Base-by-base conservation (phyloP, 2,797 vertebrate species). In the Varecia variegata region DNA sequence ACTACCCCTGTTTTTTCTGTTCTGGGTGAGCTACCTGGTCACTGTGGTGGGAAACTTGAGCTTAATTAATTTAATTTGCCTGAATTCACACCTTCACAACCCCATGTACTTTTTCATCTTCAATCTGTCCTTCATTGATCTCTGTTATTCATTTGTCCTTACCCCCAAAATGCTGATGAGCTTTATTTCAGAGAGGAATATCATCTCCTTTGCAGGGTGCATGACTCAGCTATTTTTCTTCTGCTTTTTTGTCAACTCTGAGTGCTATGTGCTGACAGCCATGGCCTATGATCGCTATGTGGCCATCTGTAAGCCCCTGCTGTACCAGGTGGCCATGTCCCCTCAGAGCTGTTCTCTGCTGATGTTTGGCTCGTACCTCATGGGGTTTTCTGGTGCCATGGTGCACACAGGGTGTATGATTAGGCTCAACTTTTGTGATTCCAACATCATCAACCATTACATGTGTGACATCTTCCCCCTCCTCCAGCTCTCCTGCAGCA, bases 301-400 rank as follows among this genome's bases (percentile, higher is more conserved):
- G 73, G 87, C 87, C 83, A 92, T 93, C 54, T 97, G 90, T 45
- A 76, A 94, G 40, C 79, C 93, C 6, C 62, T 97, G 45, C 3
- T 95, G 2, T 95, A 93, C 50, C 25, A 2, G 0, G 7, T 82
- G 1, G 7, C 58, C 27, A 50, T 96, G 90, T 92, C 92, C 40
- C 82, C 73, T 21, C 43, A 27, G 0, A 6, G 74, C 11, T 92
- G 77, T 76, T 56, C 56, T 27, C 12, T 92, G 17, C 23, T 94
- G 60, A 77, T 65, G 27, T n/a, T 74, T 65, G 60, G 79, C n/a
- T 80, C 62, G 4, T 92, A 95, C 1, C 5, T 84, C 43, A 88
- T 94, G 93, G 94, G 65, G 3, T 54, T 96, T 65, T 27, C 74
- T 7, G 84, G 50, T 35, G 88, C 85, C 21, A 13, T 79, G 43